These are phyloP conservation scores for Trochalopteron elliotii DNA, from an alignment of 2,113 vertebrate species.

Conservation along the genomic window DNA sequence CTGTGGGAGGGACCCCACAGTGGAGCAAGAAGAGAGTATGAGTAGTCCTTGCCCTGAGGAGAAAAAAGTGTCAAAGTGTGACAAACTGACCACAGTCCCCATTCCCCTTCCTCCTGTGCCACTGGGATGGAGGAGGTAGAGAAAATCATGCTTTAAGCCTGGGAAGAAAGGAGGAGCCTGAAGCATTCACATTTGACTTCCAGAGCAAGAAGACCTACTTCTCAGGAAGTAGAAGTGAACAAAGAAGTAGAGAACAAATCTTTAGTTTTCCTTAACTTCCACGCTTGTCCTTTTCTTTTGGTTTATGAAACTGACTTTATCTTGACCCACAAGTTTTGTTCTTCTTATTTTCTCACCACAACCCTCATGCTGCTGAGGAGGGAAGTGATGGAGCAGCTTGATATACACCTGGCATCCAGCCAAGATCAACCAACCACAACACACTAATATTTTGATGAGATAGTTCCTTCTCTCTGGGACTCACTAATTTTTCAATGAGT, in stretches of 20 bases:
- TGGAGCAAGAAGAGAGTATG: not conserved
- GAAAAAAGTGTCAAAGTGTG: not conserved
- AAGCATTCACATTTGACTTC: not conserved
- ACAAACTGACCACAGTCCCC: not conserved
- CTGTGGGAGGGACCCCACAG: rapidly evolving
- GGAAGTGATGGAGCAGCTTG: not conserved
- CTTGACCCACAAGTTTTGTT: not conserved
- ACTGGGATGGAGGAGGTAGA: not conserved
- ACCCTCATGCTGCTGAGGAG: not conserved
- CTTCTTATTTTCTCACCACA: rapidly evolving
- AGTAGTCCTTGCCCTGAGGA: not conserved
- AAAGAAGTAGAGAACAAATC: not conserved
- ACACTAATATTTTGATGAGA: not conserved
- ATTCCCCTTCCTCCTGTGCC: not conserved
- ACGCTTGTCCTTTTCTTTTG: not conserved
- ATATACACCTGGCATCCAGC: not conserved
- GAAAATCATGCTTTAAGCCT: not conserved
- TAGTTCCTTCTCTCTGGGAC: not conserved
- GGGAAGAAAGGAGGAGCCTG: not conserved
- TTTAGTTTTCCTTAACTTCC: not conserved
- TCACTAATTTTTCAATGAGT: not conserved
- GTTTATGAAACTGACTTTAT: not conserved
- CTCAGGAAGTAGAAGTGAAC: not conserved
- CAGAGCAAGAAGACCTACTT: not conserved
- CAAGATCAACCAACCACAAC: not conserved